Conservation (phyloP, 1,140 invertebrate species). For the Helicorthomorpha holstii region DNA sequence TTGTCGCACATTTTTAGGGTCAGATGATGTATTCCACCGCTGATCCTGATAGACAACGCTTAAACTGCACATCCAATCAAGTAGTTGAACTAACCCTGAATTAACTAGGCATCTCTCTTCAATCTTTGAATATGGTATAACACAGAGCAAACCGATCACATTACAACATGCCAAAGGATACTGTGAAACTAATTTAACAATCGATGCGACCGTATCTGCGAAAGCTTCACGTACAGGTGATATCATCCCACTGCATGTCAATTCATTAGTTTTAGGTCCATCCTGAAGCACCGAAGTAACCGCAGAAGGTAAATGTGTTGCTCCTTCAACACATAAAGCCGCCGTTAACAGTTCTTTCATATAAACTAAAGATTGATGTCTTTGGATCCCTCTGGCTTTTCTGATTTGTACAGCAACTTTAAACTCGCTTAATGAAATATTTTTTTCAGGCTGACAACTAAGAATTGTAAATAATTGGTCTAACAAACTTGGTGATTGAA, state of each 20-base stretch:
- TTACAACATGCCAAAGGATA: conserved; percentile 25
- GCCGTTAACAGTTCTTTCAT: conserved; percentile 25
- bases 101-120: conserved; percentile 27
- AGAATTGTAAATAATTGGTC: background rate
- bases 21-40: conserved; percentile 16
- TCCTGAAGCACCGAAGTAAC: conserved; percentile 23
- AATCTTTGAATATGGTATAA: conserved; percentile 26
- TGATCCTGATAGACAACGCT: conserved; percentile 17
- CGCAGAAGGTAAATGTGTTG: conserved; percentile 23
- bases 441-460: background rate
- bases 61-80: conserved; percentile 25
- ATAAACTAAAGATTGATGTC: conserved; percentile 22
- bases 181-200: conserved; percentile 23
- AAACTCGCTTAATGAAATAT: conserved; percentile 16
- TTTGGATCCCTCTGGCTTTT: conserved; percentile 18
- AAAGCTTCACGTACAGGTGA: conserved; percentile 23
- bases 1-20: conserved; percentile 16
- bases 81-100: conserved; percentile 24
- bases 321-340: conserved; percentile 18
- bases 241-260: conserved; percentile 25
- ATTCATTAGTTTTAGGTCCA: conserved; percentile 24
- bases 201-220: conserved; percentile 23
- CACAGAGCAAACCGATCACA: conserved; percentile 26
- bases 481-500: background rate
- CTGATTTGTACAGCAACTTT: conserved; percentile 19